Percentiles rank a stretch among this genome's conserved stretches.
Evolutionary conservation across 1,140 invertebrate genomes (phyloP).

Genomic region (Maniola jurtina): DNA sequence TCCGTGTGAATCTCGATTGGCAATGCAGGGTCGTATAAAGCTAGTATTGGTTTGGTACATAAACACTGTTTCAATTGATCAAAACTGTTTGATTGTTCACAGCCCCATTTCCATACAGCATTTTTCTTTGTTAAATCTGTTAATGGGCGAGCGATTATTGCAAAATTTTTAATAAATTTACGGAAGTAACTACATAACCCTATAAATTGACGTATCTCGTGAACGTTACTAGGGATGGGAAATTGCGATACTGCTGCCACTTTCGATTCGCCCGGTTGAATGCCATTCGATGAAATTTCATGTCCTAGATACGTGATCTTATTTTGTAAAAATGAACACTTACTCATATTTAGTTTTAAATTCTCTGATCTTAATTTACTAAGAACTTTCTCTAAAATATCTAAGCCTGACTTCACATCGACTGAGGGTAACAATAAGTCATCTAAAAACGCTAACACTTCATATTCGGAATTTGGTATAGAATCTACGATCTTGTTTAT

Average conservation of each 20-base stretch:
- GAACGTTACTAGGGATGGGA: conserved; percentile 11
- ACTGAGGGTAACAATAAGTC: conserved; percentile 17
- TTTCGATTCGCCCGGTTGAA: conserved; percentile 14
- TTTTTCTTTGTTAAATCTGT: conserved; percentile 31
- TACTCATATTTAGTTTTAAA: conserved; percentile 24
- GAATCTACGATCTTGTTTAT: not conserved
- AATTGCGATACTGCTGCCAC: not conserved
- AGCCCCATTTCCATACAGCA: conserved; percentile 25
- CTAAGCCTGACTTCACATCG: conserved; percentile 5
- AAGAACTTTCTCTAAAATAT: conserved; percentile 13
- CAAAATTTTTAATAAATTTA: conserved; percentile 33
- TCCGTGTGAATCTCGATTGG: conserved; percentile 34
- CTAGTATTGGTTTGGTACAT: conserved; percentile 27
- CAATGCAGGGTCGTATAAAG: conserved; percentile 21
- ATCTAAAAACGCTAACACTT: conserved; percentile 14
- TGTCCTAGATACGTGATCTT: conserved; percentile 19
- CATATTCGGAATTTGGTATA: not conserved
- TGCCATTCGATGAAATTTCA: conserved; percentile 14
- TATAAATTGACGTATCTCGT: conserved; percentile 18
- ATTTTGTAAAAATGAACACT: conserved; percentile 24
- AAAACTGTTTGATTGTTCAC: conserved; percentile 28
- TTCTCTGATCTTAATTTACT: conserved; percentile 8
- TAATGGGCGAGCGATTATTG: too few species aligned
- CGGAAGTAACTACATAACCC: conserved; percentile 22
- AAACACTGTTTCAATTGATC: conserved; percentile 19